Evolutionary conservation across 2,797 vertebrate species (phyloP).

Genomic region (Pantherophis vulpinus): DNA sequence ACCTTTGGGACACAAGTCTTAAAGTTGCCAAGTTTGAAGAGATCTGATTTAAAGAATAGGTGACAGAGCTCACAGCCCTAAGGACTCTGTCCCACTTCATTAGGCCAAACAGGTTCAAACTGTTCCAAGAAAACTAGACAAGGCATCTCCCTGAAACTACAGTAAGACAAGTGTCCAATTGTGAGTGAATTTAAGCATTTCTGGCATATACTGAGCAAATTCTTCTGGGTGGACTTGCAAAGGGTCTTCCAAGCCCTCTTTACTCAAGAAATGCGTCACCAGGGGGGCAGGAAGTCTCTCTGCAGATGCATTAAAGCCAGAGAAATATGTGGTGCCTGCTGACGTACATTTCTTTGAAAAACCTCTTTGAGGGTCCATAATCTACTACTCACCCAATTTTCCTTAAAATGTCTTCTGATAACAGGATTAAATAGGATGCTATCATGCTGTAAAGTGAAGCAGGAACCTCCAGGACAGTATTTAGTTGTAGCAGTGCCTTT

Average conservation of each 20-base stretch:
- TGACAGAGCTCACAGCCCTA: neutral
- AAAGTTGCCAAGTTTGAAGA: neutral
- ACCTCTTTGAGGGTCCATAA: neutral
- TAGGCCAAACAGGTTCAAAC: neutral
- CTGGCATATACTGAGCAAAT: neutral
- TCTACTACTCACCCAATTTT: neutral
- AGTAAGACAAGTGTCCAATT: neutral
- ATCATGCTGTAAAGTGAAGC: neutral
- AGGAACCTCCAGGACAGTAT: neutral
- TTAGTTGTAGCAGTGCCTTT: neutral
- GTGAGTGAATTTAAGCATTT: neutral
- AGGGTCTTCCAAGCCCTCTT: neutral
- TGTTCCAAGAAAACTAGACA: neutral
- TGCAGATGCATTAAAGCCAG: neutral
- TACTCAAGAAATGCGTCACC: neutral
- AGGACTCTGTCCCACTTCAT: neutral
- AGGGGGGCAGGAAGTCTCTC: neutral
- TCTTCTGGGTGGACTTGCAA: neutral
- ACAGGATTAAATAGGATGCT: neutral
- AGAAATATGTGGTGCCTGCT: neutral
- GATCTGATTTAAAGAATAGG: neutral
- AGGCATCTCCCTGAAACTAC: neutral
- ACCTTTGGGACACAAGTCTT: neutral
- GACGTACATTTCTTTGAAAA: neutral
- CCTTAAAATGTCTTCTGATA: neutral